Evolutionary conservation across 2,888 invertebrate genomes (phyloP).

Genomic region (Panzeria rudis): DNA sequence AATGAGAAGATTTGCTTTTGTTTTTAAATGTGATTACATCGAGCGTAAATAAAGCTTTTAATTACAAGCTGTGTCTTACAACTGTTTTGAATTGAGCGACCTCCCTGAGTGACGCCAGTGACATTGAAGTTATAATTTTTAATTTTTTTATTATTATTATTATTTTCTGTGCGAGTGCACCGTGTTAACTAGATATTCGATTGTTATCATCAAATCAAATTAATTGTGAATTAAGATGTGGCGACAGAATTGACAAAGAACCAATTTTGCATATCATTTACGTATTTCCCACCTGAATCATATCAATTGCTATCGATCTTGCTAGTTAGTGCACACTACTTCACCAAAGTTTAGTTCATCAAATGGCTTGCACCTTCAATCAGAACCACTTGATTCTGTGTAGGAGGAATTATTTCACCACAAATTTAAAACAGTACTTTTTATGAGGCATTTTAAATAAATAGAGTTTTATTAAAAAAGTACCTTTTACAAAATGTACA

Average conservation of each 20-base stretch:
- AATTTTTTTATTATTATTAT: constrained; percentile 20
- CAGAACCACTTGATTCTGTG: neutral
- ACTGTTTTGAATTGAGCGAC: constrained; percentile 55
- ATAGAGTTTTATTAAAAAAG: no score
- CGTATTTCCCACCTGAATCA: constrained; percentile 2
- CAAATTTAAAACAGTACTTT: neutral
- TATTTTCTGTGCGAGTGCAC: constrained; percentile 28
- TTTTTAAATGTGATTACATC: neutral
- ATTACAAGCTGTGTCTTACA: constrained; percentile 57
- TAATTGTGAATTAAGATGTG: constrained; percentile 4
- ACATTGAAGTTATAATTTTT: constrained; percentile 59
- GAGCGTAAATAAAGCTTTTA: constrained; percentile 67
- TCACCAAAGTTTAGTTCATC: neutral
- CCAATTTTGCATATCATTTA: constrained; percentile 1
- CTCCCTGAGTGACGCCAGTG: constrained; percentile 63
- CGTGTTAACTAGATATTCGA: constrained; percentile 27
- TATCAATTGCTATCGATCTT: neutral
- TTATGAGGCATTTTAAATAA: neutral
- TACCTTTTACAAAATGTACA: no score
- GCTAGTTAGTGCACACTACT: neutral
- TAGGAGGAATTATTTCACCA: neutral
- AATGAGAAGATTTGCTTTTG: neutral
- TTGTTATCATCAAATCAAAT: constrained; percentile 36
- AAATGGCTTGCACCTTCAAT: neutral
- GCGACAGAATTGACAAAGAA: constrained; percentile 12